Evolutionary conservation across 2,888 invertebrate species (phyloP).

Genomic region (Resseliella maxima): DNA sequence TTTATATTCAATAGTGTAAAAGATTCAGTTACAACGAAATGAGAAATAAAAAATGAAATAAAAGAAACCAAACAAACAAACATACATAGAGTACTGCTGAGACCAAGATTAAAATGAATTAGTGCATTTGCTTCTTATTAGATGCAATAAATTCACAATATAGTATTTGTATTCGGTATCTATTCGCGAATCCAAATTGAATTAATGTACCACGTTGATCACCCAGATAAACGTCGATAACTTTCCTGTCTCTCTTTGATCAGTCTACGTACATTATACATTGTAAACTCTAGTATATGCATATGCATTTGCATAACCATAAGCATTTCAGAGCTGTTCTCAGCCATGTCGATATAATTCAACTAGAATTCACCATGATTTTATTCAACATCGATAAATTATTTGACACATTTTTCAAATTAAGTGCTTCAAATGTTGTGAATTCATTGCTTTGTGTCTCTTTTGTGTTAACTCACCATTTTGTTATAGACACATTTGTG

Average conservation of each 20-base stretch:
- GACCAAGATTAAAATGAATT: slow-evolving; percentile 54
- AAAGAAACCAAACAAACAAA: neutral
- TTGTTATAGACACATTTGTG: neutral
- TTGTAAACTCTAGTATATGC: neutral
- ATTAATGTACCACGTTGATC: slow-evolving; percentile 20
- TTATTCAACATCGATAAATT: slow-evolving; percentile 8
- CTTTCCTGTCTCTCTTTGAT: neutral
- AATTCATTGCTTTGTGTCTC: slow-evolving; percentile 22
- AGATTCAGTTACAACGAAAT: neutral
- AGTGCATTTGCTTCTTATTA: slow-evolving; percentile 41
- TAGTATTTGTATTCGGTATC: neutral
- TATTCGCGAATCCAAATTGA: neutral
- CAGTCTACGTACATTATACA: neutral
- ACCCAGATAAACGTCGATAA: neutral
- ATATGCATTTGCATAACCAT: slow-evolving; percentile 14
- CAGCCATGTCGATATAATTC: neutral
- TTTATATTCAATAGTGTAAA: slow-evolving; percentile 37
- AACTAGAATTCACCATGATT: neutral
- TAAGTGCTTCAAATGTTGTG: slow-evolving; percentile 27
- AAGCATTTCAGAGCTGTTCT: neutral
- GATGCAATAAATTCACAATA: slow-evolving; percentile 38
- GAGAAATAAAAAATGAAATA: neutral
- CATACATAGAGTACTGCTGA: neutral
- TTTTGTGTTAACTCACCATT: slow-evolving; percentile 40
- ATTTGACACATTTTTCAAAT: slow-evolving; percentile 51